A percentile compares a stretch with the other conserved stretches of the same genome.
phyloP scores from a whole-genome alignment of 2,113 vertebrate species.

The Pelobates fuscus region DNA sequence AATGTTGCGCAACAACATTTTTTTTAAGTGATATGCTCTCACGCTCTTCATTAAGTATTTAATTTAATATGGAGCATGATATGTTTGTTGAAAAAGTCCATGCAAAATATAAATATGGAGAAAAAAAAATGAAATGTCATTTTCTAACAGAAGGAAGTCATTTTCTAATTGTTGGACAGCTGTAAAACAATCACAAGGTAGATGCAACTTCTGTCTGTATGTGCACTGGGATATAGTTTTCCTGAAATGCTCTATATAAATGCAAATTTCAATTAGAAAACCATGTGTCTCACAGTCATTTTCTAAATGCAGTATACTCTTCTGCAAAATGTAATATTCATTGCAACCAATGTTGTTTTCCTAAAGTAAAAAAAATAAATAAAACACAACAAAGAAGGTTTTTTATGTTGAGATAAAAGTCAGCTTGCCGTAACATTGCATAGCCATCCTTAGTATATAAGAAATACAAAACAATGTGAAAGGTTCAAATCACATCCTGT shows the following conservation, averaged over 20 bases:
- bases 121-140: slow-evolving; percentile 2
- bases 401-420: slow-evolving; percentile 15
- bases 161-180: slow-evolving; percentile 40
- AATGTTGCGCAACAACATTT: no score
- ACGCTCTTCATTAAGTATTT: neutral
- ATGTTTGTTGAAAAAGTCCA: neutral
- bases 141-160: neutral
- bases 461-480: neutral
- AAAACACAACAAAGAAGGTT: neutral
- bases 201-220: slow-evolving; percentile 39
- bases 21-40: no score
- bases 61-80: neutral
- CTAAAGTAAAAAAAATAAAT: slow-evolving; percentile 17
- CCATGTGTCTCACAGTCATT: slow-evolving; percentile 50
- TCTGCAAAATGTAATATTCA: slow-evolving; percentile 38
- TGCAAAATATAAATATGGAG: neutral
- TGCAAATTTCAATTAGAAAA: slow-evolving; percentile 51
- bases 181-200: slow-evolving; percentile 47
- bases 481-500: slow-evolving; percentile 4
- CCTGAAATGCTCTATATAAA: slow-evolving; percentile 44
- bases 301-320: slow-evolving; percentile 37
- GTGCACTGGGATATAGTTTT: slow-evolving; percentile 41
- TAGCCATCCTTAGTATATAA: slow-evolving; percentile 13
- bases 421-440: slow-evolving; percentile 10
- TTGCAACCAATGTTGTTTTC: slow-evolving; percentile 14